Evolutionary conservation across 64 coral and sea anemone genomes (phyloP), one percentile per base, ranked within the genome.

Genomic region (Montipora sp.): DNA sequence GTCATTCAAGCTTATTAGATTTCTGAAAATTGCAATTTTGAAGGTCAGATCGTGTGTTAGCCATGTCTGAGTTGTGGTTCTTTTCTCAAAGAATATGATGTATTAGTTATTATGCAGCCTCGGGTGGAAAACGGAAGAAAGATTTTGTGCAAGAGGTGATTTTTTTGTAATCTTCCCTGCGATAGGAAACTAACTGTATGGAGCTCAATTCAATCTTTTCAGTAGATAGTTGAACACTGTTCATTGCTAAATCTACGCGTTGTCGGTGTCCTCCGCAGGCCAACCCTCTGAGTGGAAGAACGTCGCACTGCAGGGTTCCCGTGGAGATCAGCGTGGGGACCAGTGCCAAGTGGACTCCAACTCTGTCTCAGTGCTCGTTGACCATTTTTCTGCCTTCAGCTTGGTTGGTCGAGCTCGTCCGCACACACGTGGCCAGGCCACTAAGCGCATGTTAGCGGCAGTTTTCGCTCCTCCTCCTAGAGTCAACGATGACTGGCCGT

Each of bases 291-390:
- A 87, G 22, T 93, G 91, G 91, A 77, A 60, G 14, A 93, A 93
- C 23, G 83, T 93, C 8, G 76, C 91, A 47, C 59, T 93, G 69
- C 91, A 84, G 11, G 91, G 91, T 5, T 75, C 58, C 46, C 74
- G 78, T 43, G 60, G 86, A 8, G 86, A 93, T 16, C 47, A 65
- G 61, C 82, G 82, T 13, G 82, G 61, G 8, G 84, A 87, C 76
- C 59, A 93, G 59, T 87, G 90, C 43, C 90, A 92, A 85, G 90
- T 92, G 71, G 90, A 84, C 55, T 73, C 83, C 24, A 93, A 93
- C 75, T 87, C 83, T 23, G 91, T 93, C 19, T 93, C 91, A 70
- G 91, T 93, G 49, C 84, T 93, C 5, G 91, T 93, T 27, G 91
- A 93, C 72, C 91, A 93, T 23, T 93, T 93, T 61, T 93, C 87